Base-by-base conservation (phyloP, 23 tunicate genomes). In the Trididemnum nubilum region DNA sequence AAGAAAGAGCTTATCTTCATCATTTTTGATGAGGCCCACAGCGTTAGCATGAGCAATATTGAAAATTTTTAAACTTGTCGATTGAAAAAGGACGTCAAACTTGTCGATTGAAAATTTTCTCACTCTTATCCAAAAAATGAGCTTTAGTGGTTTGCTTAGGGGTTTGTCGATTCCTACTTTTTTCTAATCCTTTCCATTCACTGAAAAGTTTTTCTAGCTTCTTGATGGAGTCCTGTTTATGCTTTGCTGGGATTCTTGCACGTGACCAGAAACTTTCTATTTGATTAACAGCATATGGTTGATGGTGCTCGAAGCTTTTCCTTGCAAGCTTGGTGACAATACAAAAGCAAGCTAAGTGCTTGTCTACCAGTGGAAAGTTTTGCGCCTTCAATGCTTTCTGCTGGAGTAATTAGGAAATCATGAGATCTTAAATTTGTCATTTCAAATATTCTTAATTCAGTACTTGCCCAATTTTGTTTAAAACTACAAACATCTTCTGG, bases 301-400 rank as follows among this genome's bases (percentile, higher is more conserved):
- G 67, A 61, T 61, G 67, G 26, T 12, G 67, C 26, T 61, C 67
- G 29, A 12, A 61, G 5, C 25, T 61, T 61, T 61, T 61, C 67
- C 26, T 61, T 12, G 26, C 26, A n/a, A 61, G 5, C 67, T 61
- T 61, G 67, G 29, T 61, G 67, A n/a, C n/a, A 26, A 61, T 61
- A n/a, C 26, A 61, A 24, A 12, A 61, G n/a, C 4, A 61, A 3
- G n/a, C 67, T 22, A 12, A 61, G 4, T 61, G 29, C 67, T n/a
- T 61, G 67, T 61, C 67, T 61, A 61, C 25, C 67, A 12, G 67
- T 24, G 67, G 67, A 61, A 61, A 61, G 67, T n/a, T 61, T 15
- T 61, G 67, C 67, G n/a, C 67, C 67, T 61, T 61, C 67, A 61
- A n/a, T 61, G 26, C 74, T 67, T 67, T 67, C n/a, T 67, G 74